Base-by-base conservation (phyloP, 2,888 invertebrate species). In the Dryococelus australis region DNA sequence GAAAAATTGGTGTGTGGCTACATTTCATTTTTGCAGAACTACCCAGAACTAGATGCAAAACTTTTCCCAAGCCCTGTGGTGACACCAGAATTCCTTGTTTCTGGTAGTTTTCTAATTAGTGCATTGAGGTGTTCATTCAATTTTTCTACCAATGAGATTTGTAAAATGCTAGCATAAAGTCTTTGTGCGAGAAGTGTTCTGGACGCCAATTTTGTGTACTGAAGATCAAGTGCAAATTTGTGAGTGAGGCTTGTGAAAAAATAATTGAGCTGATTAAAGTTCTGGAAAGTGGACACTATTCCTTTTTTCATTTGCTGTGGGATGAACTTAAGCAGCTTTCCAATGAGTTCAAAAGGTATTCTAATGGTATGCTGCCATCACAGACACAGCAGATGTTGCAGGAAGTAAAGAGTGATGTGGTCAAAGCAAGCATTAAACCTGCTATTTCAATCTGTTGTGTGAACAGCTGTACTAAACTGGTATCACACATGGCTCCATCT, bases 381-480 rank as follows among this genome's bases (percentile, higher is more conserved):
- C 85, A 85, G 51, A 85, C 35, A 35, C 26, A 47, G 43, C 24
- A 85, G 10, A 85, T 47, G 85, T 85, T 85, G 85, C n/a, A 35
- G 27, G 85, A 43, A 51, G 26, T 85, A 85, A 65, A 65, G 65
- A 16, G 65, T 65, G 65, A 16, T 9, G 24, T 6, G 24, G 20
- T 20, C 10, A 65, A 65, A 16, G 65, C 10, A 65, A 65, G 65
- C 65, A 65, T 65, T 24, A 65, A 65, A 24, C 16, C 65, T 65
- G 65, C 65, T 35, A 47, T n/a, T n/a, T n/a, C n/a, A n/a, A n/a
- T n/a, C n/a, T n/a, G n/a, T n/a, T n/a, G n/a, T n/a, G n/a, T n/a
- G n/a, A n/a, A n/a, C n/a, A n/a, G n/a, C n/a, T n/a, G n/a, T n/a
- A n/a, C n/a, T n/a, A n/a, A n/a, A n/a, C n/a, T n/a, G n/a, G n/a